Evolutionary conservation across 2,113 vertebrate genomes (phyloP).

Genomic region (Lophius piscatorius): DNA sequence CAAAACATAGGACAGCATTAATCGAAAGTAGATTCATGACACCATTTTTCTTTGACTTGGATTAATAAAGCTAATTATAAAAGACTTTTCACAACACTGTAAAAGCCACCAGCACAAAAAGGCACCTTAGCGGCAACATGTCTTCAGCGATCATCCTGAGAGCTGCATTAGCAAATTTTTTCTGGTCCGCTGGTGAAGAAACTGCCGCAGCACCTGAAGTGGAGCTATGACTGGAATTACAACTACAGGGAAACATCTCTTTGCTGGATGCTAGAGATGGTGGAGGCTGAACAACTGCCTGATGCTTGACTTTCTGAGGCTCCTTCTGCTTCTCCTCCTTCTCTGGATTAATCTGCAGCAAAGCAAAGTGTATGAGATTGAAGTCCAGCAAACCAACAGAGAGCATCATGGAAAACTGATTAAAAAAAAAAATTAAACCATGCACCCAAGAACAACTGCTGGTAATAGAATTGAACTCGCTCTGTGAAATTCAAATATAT

Average conservation of each 20-base stretch:
- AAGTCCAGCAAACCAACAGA: slow-evolving; percentile 5
- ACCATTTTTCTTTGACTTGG: slow-evolving; percentile 1
- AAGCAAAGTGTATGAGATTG: not conserved
- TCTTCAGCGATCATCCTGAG: slow-evolving; percentile 81
- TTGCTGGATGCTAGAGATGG: slow-evolving; percentile 13
- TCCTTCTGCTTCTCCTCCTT: slow-evolving; percentile 9
- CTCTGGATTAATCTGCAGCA: slow-evolving; percentile 30
- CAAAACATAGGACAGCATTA: not conserved
- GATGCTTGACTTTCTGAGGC: slow-evolving; percentile 26
- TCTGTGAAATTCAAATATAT: not conserved
- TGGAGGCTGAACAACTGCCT: not conserved
- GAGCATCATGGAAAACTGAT: not conserved
- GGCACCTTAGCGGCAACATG: slow-evolving; percentile 79
- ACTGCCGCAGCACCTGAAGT: not conserved
- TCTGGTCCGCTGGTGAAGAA: slow-evolving; percentile 49
- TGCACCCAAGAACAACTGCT: not conserved
- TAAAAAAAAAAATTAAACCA: too few species aligned
- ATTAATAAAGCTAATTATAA: not conserved
- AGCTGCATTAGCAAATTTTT: slow-evolving; percentile 63
- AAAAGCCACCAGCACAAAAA: not conserved
- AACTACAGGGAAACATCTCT: slow-evolving; percentile 19
- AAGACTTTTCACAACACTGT: not conserved
- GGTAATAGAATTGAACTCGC: not conserved
- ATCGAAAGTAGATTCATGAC: not conserved
- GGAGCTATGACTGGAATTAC: slow-evolving; percentile 39